A percentile compares a stretch with the other conserved stretches of the same genome.
Conservation (phyloP, 2,797 vertebrate species). For the Falco columbarius region DNA sequence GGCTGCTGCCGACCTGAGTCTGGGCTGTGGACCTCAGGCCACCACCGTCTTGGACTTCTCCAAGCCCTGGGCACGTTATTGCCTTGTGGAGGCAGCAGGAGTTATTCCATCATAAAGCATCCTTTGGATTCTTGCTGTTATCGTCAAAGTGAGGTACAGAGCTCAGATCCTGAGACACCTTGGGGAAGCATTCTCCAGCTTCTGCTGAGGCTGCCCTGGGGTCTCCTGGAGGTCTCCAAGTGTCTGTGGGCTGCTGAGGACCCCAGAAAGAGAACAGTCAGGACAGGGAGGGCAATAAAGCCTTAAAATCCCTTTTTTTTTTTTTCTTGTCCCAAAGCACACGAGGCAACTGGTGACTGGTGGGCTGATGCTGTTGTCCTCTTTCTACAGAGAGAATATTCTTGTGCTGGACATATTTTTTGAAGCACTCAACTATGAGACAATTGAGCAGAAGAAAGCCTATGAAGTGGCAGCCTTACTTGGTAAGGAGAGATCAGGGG, state of each 20-base stretch:
- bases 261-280: not conserved
- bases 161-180: not conserved
- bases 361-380: not conserved
- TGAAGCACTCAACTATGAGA: constrained; percentile 98
- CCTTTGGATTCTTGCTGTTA: not conserved
- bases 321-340: not conserved
- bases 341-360: not conserved
- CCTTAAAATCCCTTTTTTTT: not conserved
- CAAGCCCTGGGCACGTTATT: not conserved
- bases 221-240: not conserved
- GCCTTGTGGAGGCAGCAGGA: not conserved
- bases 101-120: not conserved
- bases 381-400: constrained; percentile 91
- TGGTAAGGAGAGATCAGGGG: constrained; percentile 65
- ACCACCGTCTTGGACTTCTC: not conserved
- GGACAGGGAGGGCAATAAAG: not conserved
- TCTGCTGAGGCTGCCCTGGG: not conserved
- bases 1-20: not conserved
- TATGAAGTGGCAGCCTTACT: constrained; percentile 97
- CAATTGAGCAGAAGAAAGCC: constrained; percentile 98
- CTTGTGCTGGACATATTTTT: constrained; percentile 98
- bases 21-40: not conserved
- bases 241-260: not conserved
- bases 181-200: not conserved
- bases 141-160: not conserved